Evolutionary conservation across 2,888 invertebrate genomes (phyloP).

Genomic region (Cordilura impudica): DNA sequence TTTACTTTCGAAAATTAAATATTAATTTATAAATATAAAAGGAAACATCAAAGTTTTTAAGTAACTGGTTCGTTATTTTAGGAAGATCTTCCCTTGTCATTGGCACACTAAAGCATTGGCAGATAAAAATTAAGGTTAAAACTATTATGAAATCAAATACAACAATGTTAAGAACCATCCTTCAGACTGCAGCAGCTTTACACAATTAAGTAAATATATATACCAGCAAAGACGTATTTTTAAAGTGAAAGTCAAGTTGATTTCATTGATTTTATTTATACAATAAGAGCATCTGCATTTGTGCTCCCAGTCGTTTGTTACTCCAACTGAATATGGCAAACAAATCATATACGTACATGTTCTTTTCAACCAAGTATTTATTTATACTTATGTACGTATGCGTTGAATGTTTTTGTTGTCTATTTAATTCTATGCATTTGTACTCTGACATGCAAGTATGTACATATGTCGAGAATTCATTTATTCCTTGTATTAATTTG

Average conservation of each 20-base stretch:
- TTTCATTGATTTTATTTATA: too few relatives aligned
- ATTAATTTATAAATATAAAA: neutral
- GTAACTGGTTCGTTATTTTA: neutral
- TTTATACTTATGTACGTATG: neutral
- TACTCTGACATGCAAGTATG: neutral
- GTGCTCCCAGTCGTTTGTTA: too few relatives aligned
- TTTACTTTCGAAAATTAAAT: slow-evolving; percentile 6
- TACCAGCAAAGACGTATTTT: too few relatives aligned
- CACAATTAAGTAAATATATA: too few relatives aligned
- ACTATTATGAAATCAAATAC: too few relatives aligned
- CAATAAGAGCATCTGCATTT: too few relatives aligned
- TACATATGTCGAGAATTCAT: slow-evolving; percentile 8
- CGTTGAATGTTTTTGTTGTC: neutral
- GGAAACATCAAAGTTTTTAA: neutral
- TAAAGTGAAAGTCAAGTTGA: too few relatives aligned
- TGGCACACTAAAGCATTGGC: slow-evolving; percentile 2
- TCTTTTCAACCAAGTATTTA: neutral
- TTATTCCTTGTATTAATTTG: slow-evolving; percentile 33
- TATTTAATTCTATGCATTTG: neutral
- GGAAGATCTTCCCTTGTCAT: neutral
- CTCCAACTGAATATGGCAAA: slow-evolving; percentile 8
- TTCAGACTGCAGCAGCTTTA: too few relatives aligned
- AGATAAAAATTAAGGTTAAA: too few relatives aligned
- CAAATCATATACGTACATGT: too few relatives aligned
- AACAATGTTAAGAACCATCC: too few relatives aligned